These are phyloP conservation scores for Sebastes iracundus DNA, from an alignment of 2,797 vertebrate species.

Conservation along the genomic window DNA sequence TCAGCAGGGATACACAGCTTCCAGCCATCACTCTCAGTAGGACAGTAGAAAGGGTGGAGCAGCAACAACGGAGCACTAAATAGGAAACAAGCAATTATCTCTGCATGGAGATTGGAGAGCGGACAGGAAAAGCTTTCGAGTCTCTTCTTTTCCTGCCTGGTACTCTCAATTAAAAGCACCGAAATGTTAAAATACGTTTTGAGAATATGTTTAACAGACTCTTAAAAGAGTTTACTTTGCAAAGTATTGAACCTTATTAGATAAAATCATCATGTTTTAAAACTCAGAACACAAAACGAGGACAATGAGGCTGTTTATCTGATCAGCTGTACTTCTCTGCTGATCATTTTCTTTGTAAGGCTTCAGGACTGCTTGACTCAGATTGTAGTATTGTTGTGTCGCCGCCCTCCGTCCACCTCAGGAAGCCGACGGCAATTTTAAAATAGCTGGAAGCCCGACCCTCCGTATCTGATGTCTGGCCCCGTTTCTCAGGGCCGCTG, in stretches of 20 bases:
- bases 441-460: constrained; percentile 45
- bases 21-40: not conserved
- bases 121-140: not conserved
- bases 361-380: not conserved
- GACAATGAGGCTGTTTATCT: not conserved
- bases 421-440: constrained; percentile 47
- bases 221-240: not conserved
- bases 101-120: constrained; percentile 1
- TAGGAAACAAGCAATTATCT: constrained; percentile 53
- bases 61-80: constrained; percentile 8
- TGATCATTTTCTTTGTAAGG: not conserved
- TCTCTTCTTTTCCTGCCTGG: not conserved
- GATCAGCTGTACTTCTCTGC: not conserved
- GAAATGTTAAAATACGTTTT: not conserved
- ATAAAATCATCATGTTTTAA: not conserved
- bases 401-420: constrained; percentile 15
- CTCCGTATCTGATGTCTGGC: constrained; percentile 24
- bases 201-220: not conserved
- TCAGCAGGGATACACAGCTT: constrained; percentile 15
- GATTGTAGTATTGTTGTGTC: constrained; percentile 10
- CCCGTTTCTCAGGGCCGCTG: not conserved
- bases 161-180: not conserved
- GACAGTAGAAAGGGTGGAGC: constrained; percentile 27
- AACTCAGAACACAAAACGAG: no score
- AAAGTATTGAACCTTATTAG: not conserved